Conservation (phyloP, 2,888 invertebrate genomes). For the Drosophila pegasa region DNA sequence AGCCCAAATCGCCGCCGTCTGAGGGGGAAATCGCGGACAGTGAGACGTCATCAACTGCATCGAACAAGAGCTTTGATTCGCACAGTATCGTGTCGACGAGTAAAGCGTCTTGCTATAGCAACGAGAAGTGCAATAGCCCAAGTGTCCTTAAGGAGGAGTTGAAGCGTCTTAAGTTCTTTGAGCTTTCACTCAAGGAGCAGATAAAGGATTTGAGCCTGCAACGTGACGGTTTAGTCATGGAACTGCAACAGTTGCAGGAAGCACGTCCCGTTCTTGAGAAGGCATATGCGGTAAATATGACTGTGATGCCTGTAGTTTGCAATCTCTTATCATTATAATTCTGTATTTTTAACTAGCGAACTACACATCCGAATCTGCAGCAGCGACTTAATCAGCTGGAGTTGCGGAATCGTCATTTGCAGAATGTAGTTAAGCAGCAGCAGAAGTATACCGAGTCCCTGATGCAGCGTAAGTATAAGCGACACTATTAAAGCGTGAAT, state of each 20-base stretch:
- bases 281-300: slow-evolving; percentile 83
- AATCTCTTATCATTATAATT: neutral
- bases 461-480: slow-evolving; percentile 86
- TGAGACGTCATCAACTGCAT: slow-evolving; percentile 83
- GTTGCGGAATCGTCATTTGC: slow-evolving; percentile 87
- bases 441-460: slow-evolving; percentile 88
- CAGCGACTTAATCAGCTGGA: slow-evolving; percentile 86
- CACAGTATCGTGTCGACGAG: slow-evolving; percentile 83
- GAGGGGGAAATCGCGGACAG: slow-evolving; percentile 77
- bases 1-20: slow-evolving; percentile 70
- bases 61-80: slow-evolving; percentile 84
- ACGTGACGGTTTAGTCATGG: slow-evolving; percentile 85
- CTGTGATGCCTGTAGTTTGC: neutral
- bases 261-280: slow-evolving; percentile 85
- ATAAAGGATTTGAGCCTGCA: slow-evolving; percentile 83
- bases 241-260: slow-evolving; percentile 85
- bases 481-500: too few species aligned
- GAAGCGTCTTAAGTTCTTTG: slow-evolving; percentile 83
- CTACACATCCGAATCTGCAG: slow-evolving; percentile 84
- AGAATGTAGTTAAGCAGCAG: slow-evolving; percentile 87
- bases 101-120: slow-evolving; percentile 72
- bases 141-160: slow-evolving; percentile 83
- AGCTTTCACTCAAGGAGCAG: slow-evolving; percentile 84
- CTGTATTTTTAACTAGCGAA: slow-evolving; percentile 69
- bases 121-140: slow-evolving; percentile 77